Conservation (phyloP, 2,113 vertebrate species). For the Vanacampus margaritifer region DNA sequence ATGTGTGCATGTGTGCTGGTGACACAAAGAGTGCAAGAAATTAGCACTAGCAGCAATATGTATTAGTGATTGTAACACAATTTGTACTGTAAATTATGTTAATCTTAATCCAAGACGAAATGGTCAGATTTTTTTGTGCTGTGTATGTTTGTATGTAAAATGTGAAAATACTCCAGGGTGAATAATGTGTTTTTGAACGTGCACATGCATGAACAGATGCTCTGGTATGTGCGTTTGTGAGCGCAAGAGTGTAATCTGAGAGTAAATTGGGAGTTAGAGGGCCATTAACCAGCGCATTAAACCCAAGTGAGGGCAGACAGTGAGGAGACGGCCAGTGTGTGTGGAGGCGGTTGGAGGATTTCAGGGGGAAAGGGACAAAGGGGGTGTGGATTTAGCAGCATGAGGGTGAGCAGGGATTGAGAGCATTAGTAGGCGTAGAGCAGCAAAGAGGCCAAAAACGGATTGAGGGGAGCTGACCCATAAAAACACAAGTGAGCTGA, state of each 20-base stretch:
- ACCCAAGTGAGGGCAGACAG: slow-evolving; percentile 31
- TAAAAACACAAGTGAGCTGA: slow-evolving; percentile 38
- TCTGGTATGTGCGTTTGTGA: slow-evolving; percentile 13
- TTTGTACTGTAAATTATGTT: slow-evolving; percentile 25
- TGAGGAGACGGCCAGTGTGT: slow-evolving; percentile 16
- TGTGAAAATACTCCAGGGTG: not conserved
- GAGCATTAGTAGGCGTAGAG: slow-evolving; percentile 52
- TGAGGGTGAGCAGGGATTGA: slow-evolving; percentile 48
- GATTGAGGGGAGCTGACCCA: slow-evolving; percentile 60
- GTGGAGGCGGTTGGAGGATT: slow-evolving; percentile 45
- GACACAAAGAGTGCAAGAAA: slow-evolving; percentile 26
- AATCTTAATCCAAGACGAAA: slow-evolving; percentile 63
- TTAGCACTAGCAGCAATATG: slow-evolving; percentile 47
- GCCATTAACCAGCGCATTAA: slow-evolving; percentile 68
- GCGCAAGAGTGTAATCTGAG: slow-evolving; percentile 57
- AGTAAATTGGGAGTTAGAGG: slow-evolving; percentile 43
- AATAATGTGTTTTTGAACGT: slow-evolving; percentile 4
- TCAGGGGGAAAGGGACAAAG: slow-evolving; percentile 55
- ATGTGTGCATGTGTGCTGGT: slow-evolving; percentile 14
- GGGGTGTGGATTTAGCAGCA: slow-evolving; percentile 54
- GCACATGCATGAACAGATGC: slow-evolving; percentile 9
- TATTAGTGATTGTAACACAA: slow-evolving; percentile 55
- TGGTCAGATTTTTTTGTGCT: slow-evolving; percentile 18
- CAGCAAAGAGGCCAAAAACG: slow-evolving; percentile 30
- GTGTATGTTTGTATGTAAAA: not conserved